These are phyloP conservation scores for Lysandra bellargus DNA, from an alignment of 2,888 invertebrate genomes.

Conservation along the genomic window DNA sequence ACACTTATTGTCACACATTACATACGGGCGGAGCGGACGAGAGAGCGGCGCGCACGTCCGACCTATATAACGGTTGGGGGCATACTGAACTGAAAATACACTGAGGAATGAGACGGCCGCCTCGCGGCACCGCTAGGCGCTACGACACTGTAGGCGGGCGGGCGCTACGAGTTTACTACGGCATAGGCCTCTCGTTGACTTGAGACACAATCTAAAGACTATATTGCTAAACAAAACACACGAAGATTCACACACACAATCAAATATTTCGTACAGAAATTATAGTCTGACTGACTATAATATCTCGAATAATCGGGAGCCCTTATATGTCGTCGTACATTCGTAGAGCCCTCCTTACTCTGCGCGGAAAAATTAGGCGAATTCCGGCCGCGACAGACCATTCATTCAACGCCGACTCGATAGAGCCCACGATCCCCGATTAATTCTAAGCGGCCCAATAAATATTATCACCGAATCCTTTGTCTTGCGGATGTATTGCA, in stretches of 20 bases:
- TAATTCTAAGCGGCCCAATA: conserved; percentile 79
- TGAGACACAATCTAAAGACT: neutral
- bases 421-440: conserved; percentile 72
- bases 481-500: conserved; percentile 64
- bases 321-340: neutral
- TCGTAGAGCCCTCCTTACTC: conserved; percentile 36
- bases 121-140: conserved; percentile 40
- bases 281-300: no score
- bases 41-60: conserved; percentile 60
- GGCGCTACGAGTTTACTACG: conserved; percentile 57
- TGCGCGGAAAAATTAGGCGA: conserved; percentile 67
- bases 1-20: conserved; percentile 80
- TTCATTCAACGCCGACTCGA: conserved; percentile 64
- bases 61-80: conserved; percentile 57
- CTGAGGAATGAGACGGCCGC: conserved; percentile 44
- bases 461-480: conserved; percentile 77
- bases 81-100: conserved; percentile 56
- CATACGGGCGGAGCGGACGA: conserved; percentile 61
- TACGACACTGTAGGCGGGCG: conserved; percentile 48
- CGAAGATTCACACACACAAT: no score
- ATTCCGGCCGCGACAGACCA: conserved; percentile 69
- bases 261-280: no score
- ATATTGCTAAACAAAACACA: no score
- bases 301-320: neutral
- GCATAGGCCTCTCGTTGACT: conserved; percentile 46